Base-by-base conservation (phyloP, 2,888 invertebrate species). In the Pyrrhosoma nymphula region DNA sequence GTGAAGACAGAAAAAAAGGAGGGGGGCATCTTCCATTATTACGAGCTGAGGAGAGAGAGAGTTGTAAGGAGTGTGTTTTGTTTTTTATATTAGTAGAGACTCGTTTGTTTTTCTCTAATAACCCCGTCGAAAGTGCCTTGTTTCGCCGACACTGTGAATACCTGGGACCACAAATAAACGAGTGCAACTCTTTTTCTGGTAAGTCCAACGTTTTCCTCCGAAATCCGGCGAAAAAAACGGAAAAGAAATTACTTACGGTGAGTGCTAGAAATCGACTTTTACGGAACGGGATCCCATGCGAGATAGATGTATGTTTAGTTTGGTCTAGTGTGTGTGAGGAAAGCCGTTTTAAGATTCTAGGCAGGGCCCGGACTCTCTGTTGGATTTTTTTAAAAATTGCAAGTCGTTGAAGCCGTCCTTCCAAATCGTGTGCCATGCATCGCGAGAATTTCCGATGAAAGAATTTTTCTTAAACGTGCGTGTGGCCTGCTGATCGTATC, bases 1-100 rank as follows among this genome's bases (percentile, higher is more conserved):
- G 96, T 96, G 56, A 93, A 93, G 90, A 93, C 63, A 69, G 18
- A 47, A 56, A 20, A 47, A 56, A 20, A 30, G 55, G 55, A 56
- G 89, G 89, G 89, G 89, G 89, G 89, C 89, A 89, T 89, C 89
- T 89, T 89, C 89, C 89, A 89, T 60, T 60, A 20, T 60, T 18
- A 89, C 89, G 89, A 89, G 89, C 89, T 26, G 26, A 93, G 20
- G 60, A 60, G 60, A 60, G 60, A 60, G 39, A 69, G 35, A 69
- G 69, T 93, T 63, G 93, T 63, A 63, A 60, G 47, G 93, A 89
- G 93, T 93, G 93, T 93, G 93, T 93, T 93, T 93, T 91, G 10
- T 60, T 60, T 60, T 60, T 60, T 60, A 16, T 60, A 20, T 60
- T 47, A 47, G 20, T 47, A 63, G 8, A 56, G 89, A 69, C 69